Base-by-base conservation (phyloP, 2,888 invertebrate genomes). In the Andrena fulva region DNA sequence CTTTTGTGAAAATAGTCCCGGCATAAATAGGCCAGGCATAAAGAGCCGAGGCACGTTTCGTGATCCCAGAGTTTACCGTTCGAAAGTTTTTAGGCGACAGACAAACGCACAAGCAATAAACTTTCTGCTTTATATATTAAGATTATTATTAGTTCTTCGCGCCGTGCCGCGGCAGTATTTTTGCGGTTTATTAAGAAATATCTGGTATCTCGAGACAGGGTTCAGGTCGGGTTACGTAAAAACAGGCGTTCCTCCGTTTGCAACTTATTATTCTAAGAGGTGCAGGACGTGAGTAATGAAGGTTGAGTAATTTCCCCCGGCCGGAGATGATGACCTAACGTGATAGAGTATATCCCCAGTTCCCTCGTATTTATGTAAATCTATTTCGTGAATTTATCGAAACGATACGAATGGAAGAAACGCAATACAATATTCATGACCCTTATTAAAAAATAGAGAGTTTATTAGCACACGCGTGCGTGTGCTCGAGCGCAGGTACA, bases 381-480 rank as follows among this genome's bases (percentile, higher is more conserved):
- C 62, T 54, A 77, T 24, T 73, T 78, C 48, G 24, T 27, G 67
- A 68, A 62, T 66, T 27, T 42, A 29, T 74, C 52, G 31, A 24
- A 68, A 29, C 31, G 20, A 52, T 24, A 48, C 60, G 24, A 54
- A 56, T 48, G 33, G n/a, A 35, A 29, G 24, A 27, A 50, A 56
- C 63, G 27, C 29, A 33, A 66, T 29, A 20, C 16, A 31, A 16
- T 67, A 66, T 56, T 27, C 20, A 60, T 70, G 52, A 48, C 20
- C 24, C 50, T 80, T 70, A 64, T 66, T 54, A 48, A 73, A 42
- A 64, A 66, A 60, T 73, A 69, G 29, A 54, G 6, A 31, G 50
- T 80, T 68, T 71, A 71, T 73, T 64, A 64, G 73, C 29, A 60
- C 52, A 48, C 29, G 60, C 31, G 31, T 24, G 64, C 59, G 62